Evolutionary conservation across 2,113 vertebrate genomes (phyloP).

Genomic region (Crypturellus undulatus): DNA sequence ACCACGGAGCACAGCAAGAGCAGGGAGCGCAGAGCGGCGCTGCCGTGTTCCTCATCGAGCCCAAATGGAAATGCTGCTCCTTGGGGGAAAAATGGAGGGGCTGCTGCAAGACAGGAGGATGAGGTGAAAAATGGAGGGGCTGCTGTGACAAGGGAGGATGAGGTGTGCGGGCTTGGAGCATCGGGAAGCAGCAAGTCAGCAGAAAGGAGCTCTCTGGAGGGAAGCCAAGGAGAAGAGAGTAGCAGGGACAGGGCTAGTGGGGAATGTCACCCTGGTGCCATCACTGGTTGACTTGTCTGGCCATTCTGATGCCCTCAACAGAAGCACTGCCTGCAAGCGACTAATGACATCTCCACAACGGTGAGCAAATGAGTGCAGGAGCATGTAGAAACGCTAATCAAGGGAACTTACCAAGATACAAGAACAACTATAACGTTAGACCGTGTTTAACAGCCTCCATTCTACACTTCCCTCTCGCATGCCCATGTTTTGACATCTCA

Average conservation of each 20-base stretch:
- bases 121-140: not conserved
- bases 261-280: not conserved
- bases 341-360: not conserved
- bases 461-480: not conserved
- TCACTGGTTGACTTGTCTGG: not conserved
- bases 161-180: not conserved
- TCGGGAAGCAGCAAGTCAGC: not conserved
- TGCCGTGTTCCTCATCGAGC: not conserved
- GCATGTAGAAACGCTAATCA: not conserved
- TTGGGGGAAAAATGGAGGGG: not conserved
- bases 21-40: conserved; percentile 5
- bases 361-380: not conserved
- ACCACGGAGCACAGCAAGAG: not conserved
- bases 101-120: not conserved
- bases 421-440: not conserved
- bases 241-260: not conserved
- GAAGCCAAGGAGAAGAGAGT: not conserved
- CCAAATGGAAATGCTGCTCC: conserved; percentile 20
- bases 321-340: not conserved
- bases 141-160: not conserved
- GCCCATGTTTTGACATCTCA: not conserved
- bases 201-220: not conserved
- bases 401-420: not conserved
- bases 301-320: not conserved
- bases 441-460: not conserved